phyloP scores from a whole-genome alignment of 2,888 invertebrate species.

The Orgyia antiqua region DNA sequence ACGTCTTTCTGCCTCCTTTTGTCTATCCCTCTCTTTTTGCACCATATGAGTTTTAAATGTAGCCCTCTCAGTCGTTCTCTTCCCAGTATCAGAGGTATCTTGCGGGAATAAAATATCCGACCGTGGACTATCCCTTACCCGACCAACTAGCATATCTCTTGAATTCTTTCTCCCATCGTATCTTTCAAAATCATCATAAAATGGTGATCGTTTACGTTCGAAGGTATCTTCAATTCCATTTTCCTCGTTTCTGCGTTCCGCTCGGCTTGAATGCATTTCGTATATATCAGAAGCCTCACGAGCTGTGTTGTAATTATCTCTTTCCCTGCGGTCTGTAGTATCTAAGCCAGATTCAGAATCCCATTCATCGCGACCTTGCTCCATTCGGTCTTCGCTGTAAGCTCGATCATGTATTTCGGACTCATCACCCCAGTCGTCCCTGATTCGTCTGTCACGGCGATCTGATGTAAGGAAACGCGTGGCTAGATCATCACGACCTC shows the following conservation, averaged over 20 bases:
- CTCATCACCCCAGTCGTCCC: slow-evolving; percentile 68
- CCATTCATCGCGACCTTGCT: slow-evolving; percentile 64
- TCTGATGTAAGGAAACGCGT: slow-evolving; percentile 64
- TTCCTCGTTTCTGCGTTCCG: slow-evolving; percentile 56
- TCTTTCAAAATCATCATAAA: slow-evolving; percentile 65
- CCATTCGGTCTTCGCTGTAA: slow-evolving; percentile 49
- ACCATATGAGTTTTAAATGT: slow-evolving; percentile 87
- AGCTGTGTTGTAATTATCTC: slow-evolving; percentile 60
- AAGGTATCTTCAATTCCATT: slow-evolving; percentile 52
- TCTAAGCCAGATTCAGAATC: slow-evolving; percentile 68
- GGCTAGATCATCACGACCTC: slow-evolving; percentile 60
- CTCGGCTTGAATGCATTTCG: slow-evolving; percentile 59
- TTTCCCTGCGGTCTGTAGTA: slow-evolving; percentile 44
- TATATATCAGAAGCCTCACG: slow-evolving; percentile 69
- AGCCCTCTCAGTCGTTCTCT: slow-evolving; percentile 71
- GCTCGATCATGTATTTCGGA: slow-evolving; percentile 44
- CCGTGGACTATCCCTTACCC: slow-evolving; percentile 63
- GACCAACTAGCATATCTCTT: slow-evolving; percentile 68
- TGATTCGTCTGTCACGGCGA: slow-evolving; percentile 47
- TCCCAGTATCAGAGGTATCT: slow-evolving; percentile 47
- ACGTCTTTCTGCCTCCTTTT: slow-evolving; percentile 84
- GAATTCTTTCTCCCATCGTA: slow-evolving; percentile 72
- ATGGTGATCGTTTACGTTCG: slow-evolving; percentile 60
- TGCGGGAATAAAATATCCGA: slow-evolving; percentile 57
- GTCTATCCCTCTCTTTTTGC: slow-evolving; percentile 79